Evolutionary conservation across 1,140 invertebrate species (phyloP).

Genomic region (Dufourea novaeangliae): DNA sequence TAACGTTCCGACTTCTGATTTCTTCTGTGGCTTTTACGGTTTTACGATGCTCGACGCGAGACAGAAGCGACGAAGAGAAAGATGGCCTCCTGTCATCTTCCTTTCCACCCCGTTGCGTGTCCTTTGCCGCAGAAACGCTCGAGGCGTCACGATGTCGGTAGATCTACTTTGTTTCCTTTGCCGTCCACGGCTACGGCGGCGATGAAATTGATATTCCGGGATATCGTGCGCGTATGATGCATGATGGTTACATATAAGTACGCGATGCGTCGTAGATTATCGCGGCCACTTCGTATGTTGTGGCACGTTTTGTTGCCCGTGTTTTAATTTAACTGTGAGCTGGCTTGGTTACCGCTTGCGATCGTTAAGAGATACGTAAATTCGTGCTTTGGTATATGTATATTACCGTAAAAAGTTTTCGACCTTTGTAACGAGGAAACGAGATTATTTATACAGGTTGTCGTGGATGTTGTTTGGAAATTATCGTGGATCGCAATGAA

Average conservation of each 20-base stretch:
- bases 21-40: slow-evolving; percentile 8
- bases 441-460: too few species aligned
- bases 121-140: slow-evolving; percentile 12
- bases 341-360: neutral
- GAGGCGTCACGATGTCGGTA: slow-evolving; percentile 11
- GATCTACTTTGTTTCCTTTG: slow-evolving; percentile 48
- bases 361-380: neutral
- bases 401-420: too few species aligned
- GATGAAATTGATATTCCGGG: slow-evolving; percentile 50
- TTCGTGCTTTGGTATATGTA: neutral
- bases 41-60: neutral
- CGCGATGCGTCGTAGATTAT: slow-evolving; percentile 12
- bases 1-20: slow-evolving; percentile 60
- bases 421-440: too few species aligned
- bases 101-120: slow-evolving; percentile 1
- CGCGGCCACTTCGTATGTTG: neutral
- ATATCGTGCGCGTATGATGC: slow-evolving; percentile 8
- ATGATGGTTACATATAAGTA: slow-evolving; percentile 8
- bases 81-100: neutral
- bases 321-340: neutral
- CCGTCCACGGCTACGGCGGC: slow-evolving; percentile 15
- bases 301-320: slow-evolving; percentile 3
- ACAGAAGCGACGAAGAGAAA: too few species aligned
- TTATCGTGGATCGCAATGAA: too few species aligned
- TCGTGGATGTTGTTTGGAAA: too few species aligned